Conservation (phyloP, 2,113 vertebrate species). For the Helogale parvula region DNA sequence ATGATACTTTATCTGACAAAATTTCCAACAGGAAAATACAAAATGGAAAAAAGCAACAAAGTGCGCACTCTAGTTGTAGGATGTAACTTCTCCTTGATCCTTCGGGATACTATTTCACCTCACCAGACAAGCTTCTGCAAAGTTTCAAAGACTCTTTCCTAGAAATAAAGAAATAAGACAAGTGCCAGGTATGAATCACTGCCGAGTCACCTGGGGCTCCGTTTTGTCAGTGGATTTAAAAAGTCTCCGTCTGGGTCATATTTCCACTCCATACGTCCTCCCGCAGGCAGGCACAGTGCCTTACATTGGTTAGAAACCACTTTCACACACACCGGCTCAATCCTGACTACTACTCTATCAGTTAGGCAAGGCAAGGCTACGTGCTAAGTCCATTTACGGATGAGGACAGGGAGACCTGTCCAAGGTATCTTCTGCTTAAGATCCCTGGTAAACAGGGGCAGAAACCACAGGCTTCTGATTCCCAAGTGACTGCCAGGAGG, state of each 20-base stretch:
- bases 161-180: slow-evolving; percentile 34
- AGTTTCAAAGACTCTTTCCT: slow-evolving; percentile 37
- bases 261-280: neutral
- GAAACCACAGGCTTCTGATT: neutral
- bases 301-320: neutral
- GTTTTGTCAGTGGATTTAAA: slow-evolving; percentile 1
- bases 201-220: slow-evolving; percentile 14
- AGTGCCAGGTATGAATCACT: slow-evolving; percentile 14
- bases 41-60: neutral
- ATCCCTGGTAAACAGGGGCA: neutral
- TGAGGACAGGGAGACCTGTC: neutral
- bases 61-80: neutral
- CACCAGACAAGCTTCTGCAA: slow-evolving; percentile 33
- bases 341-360: neutral
- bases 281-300: neutral
- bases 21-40: neutral
- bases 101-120: slow-evolving; percentile 41
- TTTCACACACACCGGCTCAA: neutral
- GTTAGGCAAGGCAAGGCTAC: fast-evolving
- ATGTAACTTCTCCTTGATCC: slow-evolving; percentile 28
- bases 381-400: neutral
- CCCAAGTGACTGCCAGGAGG: neutral
- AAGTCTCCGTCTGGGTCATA: neutral
- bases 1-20: neutral
- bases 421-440: neutral